phyloP scores from a whole-genome alignment of 2,888 invertebrate genomes.

The Bugulina stolonifera region DNA sequence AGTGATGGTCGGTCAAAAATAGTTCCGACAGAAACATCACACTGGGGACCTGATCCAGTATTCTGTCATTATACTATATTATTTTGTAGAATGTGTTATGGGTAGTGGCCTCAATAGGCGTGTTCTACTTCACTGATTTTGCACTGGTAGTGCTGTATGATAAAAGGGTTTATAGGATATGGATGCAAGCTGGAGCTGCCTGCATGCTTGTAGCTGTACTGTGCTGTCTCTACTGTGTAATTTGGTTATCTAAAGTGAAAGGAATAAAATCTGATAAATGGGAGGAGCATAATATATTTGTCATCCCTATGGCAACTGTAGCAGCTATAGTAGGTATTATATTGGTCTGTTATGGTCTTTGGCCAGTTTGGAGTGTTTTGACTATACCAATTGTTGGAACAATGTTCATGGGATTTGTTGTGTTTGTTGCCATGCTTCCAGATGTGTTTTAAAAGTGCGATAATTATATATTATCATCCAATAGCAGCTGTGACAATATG shows the following conservation, averaged over 20 bases:
- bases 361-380: slow-evolving; percentile 50
- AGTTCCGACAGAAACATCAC: too few species aligned
- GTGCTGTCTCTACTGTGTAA: slow-evolving; percentile 45
- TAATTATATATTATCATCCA: neutral
- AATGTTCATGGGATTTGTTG: slow-evolving; percentile 49
- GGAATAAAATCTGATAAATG: slow-evolving; percentile 46
- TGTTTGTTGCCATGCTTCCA: slow-evolving; percentile 46
- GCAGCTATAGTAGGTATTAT: slow-evolving; percentile 43
- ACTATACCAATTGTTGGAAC: slow-evolving; percentile 46
- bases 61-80: too few species aligned
- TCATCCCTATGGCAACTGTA: slow-evolving; percentile 51
- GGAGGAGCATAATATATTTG: slow-evolving; percentile 45
- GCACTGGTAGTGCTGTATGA: slow-evolving; percentile 40
- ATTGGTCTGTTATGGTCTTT: slow-evolving; percentile 48
- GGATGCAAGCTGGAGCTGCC: slow-evolving; percentile 44
- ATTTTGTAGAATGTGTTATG: slow-evolving; percentile 44
- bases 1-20: too few species aligned
- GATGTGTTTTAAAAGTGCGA: slow-evolving; percentile 33
- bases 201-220: slow-evolving; percentile 38
- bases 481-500: neutral
- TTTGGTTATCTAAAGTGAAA: slow-evolving; percentile 44
- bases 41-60: too few species aligned
- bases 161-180: slow-evolving; percentile 41
- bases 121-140: slow-evolving; percentile 48
- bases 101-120: slow-evolving; percentile 42